Conservation (phyloP, 37 sponge, comb jelly and placozoan genomes). For the Haliclona indistincta region DNA sequence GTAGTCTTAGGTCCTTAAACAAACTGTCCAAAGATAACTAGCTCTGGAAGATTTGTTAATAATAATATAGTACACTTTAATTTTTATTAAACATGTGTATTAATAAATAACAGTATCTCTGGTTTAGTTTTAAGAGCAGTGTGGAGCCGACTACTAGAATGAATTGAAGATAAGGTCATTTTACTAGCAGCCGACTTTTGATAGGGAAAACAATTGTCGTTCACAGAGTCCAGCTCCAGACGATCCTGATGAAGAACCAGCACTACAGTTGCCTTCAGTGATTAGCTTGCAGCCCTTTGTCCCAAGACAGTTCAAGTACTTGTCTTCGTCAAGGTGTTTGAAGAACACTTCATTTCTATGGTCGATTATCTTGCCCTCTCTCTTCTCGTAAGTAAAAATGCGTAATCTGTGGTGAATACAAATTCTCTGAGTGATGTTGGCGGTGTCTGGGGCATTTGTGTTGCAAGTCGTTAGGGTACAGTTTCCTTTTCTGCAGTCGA, state of each 20-base stretch:
- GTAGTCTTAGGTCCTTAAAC: too few species aligned
- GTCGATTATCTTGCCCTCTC: not conserved
- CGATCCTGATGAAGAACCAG: not conserved
- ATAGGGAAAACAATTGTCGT: not conserved
- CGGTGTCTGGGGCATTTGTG: not conserved
- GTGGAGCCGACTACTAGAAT: too few species aligned
- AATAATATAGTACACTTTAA: too few species aligned
- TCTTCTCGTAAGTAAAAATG: not conserved
- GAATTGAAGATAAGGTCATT: too few species aligned
- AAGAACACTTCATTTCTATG: not conserved
- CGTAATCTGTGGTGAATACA: not conserved
- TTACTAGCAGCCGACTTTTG: too few species aligned
- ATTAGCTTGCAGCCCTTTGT: not conserved
- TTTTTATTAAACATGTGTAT: too few species aligned
- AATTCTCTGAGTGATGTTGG: too few species aligned
- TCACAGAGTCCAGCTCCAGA: not conserved
- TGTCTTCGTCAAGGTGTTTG: not conserved
- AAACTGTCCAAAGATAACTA: too few species aligned
- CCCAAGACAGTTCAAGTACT: conserved; percentile 11
- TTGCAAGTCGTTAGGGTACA: not conserved
- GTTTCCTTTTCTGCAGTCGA: conserved; percentile 10
- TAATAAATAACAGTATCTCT: too few species aligned
- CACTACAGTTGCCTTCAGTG: conserved; percentile 6
- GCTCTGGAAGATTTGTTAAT: too few species aligned
- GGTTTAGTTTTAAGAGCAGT: too few species aligned